phyloP scores from a whole-genome alignment of 2,888 invertebrate genomes.

The Parnassius orleans region DNA sequence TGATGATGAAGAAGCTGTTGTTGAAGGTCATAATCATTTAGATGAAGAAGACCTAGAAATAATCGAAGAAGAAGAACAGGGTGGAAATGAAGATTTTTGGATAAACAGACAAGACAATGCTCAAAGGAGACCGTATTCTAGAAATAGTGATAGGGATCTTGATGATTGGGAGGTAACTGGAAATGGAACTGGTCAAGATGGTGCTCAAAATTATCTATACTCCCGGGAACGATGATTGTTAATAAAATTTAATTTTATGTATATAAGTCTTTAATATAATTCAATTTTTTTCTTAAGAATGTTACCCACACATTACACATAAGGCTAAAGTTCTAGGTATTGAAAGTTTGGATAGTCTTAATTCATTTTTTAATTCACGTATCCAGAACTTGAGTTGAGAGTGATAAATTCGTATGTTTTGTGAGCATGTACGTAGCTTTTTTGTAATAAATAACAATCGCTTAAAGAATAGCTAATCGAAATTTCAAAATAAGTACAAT shows the following conservation, averaged over 20 bases:
- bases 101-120: conserved; percentile 51
- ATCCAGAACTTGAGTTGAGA: no score
- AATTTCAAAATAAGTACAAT: no score
- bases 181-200: conserved; percentile 45
- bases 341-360: no score
- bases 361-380: no score
- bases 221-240: conserved; percentile 54
- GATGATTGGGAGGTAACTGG: conserved; percentile 77
- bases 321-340: no score
- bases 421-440: no score
- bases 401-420: no score
- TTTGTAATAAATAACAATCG: no score
- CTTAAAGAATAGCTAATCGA: no score
- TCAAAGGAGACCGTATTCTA: conserved; percentile 44
- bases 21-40: conserved; percentile 44
- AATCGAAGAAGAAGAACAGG: conserved; percentile 69
- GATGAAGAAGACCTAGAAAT: conserved; percentile 62
- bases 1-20: conserved; percentile 42
- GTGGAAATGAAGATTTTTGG: conserved; percentile 63
- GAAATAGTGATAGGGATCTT: conserved; percentile 57
- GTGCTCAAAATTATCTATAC: conserved; percentile 67
- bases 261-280: no score
- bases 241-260: conserved; percentile 32
- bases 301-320: no score
- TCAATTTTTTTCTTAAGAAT: no score